These are phyloP conservation scores for Aldrovandia affinis DNA, from an alignment of 2,797 vertebrate species.

Conservation along the genomic window DNA sequence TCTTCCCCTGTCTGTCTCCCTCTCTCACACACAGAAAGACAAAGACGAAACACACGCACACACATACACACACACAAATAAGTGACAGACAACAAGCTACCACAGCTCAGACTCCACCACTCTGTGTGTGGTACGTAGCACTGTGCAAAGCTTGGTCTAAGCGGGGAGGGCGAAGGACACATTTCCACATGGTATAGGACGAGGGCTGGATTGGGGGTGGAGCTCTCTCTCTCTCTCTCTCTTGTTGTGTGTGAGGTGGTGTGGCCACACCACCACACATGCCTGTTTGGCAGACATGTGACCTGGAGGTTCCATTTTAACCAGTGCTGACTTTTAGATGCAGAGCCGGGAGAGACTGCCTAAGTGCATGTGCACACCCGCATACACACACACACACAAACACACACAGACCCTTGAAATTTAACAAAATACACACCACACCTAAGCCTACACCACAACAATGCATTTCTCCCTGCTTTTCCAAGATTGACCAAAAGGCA, in stretches of 20 bases:
- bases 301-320: constrained; percentile 76
- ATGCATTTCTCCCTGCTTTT: too few relatives aligned
- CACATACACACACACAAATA: constrained; percentile 6
- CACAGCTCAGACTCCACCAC: neutral
- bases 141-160: neutral
- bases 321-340: constrained; percentile 32
- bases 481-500: too few relatives aligned
- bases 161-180: neutral
- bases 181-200: neutral
- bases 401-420: neutral
- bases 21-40: neutral
- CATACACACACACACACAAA: too few relatives aligned
- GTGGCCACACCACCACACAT: constrained; percentile 67
- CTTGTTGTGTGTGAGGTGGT: constrained; percentile 35
- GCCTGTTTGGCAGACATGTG: constrained; percentile 72
- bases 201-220: neutral
- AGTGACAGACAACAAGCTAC: neutral
- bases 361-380: too few relatives aligned
- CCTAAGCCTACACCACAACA: constrained; percentile 11
- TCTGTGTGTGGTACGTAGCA: neutral
- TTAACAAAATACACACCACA: neutral
- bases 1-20: neutral
- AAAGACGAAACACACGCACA: neutral
- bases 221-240: neutral
- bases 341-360: neutral